phyloP scores from a whole-genome alignment of 2,797 vertebrate genomes.

The Hyperoplus immaculatus region DNA sequence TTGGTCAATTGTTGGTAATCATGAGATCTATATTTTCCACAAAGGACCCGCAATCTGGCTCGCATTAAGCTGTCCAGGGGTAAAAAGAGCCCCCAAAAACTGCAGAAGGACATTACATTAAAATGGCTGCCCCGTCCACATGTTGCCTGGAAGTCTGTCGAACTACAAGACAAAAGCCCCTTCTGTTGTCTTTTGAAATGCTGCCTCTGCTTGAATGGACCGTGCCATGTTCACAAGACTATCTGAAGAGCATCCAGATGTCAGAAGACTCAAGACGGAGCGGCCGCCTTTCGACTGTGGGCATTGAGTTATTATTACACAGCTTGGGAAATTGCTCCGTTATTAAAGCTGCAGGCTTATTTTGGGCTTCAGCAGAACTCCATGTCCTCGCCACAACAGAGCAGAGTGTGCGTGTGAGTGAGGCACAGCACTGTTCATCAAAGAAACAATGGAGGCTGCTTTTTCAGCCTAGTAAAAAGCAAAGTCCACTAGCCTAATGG shows the following conservation, averaged over 20 bases:
- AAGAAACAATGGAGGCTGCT: conserved; percentile 53
- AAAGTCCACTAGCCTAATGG: conserved; percentile 3
- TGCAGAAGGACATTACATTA: conserved; percentile 63
- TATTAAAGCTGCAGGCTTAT: conserved; percentile 75
- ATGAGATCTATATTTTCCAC: conserved; percentile 78
- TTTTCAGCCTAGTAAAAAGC: conserved; percentile 17
- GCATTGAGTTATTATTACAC: conserved; percentile 63
- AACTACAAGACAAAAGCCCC: conserved; percentile 70
- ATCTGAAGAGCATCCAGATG: conserved; percentile 76
- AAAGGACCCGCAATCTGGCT: conserved; percentile 76
- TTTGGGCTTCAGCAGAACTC: conserved; percentile 51
- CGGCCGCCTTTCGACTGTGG: conserved; percentile 43
- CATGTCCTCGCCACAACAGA: conserved; percentile 65
- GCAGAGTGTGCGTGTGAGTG: conserved; percentile 48
- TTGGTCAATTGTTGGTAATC: conserved; percentile 83
- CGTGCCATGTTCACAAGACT: conserved; percentile 44
- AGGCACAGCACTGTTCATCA: conserved; percentile 30
- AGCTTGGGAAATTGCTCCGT: conserved; percentile 66
- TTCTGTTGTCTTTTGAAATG: conserved; percentile 69
- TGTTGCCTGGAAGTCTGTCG: conserved; percentile 70
- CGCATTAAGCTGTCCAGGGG: conserved; percentile 69
- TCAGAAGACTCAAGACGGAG: conserved; percentile 50
- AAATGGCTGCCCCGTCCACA: conserved; percentile 64
- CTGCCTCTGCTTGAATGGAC: conserved; percentile 49
- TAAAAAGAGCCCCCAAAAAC: conserved; percentile 41